Conservation (phyloP, 2,888 invertebrate genomes). For the Diadromus collaris region DNA sequence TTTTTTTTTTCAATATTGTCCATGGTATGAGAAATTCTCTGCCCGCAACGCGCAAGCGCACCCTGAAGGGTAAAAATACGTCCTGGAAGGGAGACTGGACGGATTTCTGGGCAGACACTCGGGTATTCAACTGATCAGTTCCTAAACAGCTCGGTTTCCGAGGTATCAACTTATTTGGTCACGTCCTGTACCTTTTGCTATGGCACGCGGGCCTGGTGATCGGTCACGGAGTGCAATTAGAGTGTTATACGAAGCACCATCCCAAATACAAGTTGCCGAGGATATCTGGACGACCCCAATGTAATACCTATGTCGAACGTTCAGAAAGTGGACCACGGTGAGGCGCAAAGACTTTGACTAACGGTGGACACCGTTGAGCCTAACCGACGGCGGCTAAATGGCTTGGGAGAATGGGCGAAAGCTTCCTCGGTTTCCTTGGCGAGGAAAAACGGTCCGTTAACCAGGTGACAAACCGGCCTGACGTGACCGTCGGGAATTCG, state of each 20-base stretch:
- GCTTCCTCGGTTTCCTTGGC: slow-evolving; percentile 35
- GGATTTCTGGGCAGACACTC: too few species aligned
- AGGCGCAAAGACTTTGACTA: not conserved
- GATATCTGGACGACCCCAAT: not conserved
- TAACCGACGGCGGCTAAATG: slow-evolving; percentile 22
- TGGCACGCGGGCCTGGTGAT: too few species aligned
- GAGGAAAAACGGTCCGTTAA: slow-evolving; percentile 68
- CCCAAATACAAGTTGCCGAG: not conserved
- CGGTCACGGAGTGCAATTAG: too few species aligned
- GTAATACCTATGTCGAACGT: not conserved
- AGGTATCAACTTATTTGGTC: too few species aligned
- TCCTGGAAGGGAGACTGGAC: too few species aligned
- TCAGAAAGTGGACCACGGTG: not conserved
- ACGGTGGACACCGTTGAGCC: slow-evolving; percentile 25
- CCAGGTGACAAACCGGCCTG: slow-evolving; percentile 70
- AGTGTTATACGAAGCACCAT: not conserved
- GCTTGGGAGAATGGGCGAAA: slow-evolving; percentile 5
- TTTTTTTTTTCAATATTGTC: too few species aligned
- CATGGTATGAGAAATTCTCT: too few species aligned
- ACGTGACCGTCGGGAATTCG: slow-evolving; percentile 69
- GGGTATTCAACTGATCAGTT: too few species aligned
- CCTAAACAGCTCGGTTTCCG: too few species aligned
- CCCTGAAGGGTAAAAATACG: too few species aligned
- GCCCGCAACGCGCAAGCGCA: too few species aligned
- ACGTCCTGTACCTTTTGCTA: too few species aligned